These are phyloP conservation scores for Shinisaurus crocodilurus DNA, from an alignment of 2,113 vertebrate species.

Conservation along the genomic window DNA sequence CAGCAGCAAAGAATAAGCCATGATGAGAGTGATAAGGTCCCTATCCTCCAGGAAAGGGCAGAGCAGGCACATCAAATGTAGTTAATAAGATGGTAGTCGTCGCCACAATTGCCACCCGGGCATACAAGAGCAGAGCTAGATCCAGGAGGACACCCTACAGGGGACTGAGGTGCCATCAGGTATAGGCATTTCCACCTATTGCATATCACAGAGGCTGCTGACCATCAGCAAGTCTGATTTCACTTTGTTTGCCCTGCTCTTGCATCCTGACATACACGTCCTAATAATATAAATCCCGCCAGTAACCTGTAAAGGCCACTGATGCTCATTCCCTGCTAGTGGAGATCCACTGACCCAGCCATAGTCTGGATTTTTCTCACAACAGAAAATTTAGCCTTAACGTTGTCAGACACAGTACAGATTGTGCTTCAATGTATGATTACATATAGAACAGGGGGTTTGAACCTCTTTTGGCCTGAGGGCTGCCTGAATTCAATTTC, in stretches of 20 bases:
- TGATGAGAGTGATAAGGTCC: background rate
- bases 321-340: background rate
- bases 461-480: no score
- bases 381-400: background rate
- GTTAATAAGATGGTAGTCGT: background rate
- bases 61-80: no score
- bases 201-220: background rate
- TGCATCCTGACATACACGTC: background rate
- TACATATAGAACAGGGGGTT: background rate
- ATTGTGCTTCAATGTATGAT: constrained; percentile 2
- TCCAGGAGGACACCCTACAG: background rate
- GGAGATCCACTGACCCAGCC: background rate
- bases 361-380: background rate
- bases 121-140: background rate
- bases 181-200: background rate
- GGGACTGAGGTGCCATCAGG: background rate
- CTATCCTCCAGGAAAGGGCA: background rate
- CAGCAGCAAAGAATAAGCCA: no score
- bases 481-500: no score
- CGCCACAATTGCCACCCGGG: background rate
- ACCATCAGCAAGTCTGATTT: background rate
- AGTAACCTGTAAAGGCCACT: background rate
- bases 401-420: background rate
- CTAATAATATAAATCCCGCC: constrained; percentile 24
- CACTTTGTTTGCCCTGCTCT: background rate